A percentile compares a stretch with the other conserved stretches of the same genome.
Evolutionary conservation across 2,113 vertebrate genomes (phyloP).

Genomic region (Sphyrna mokarran): DNA sequence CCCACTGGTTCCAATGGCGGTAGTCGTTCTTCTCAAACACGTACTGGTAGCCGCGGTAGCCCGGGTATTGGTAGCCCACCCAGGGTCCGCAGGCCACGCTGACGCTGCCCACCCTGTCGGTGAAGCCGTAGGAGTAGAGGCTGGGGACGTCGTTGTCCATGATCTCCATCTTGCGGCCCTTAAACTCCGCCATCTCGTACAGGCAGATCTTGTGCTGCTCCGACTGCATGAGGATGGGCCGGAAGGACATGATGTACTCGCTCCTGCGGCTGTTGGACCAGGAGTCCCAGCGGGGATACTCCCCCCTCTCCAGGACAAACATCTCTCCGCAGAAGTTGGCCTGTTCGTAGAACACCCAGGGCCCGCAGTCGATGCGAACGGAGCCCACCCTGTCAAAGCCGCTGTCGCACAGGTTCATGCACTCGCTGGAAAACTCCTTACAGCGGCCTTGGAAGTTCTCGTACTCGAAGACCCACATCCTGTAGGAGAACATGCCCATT

Average conservation of each 20-base stretch:
- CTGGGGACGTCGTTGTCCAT: slow-evolving; percentile 61
- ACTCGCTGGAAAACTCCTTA: slow-evolving; percentile 58
- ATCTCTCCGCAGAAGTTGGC: slow-evolving; percentile 72
- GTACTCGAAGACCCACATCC: slow-evolving; percentile 60
- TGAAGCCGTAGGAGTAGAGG: slow-evolving; percentile 61
- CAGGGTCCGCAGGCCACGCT: slow-evolving; percentile 64
- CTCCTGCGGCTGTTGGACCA: slow-evolving; percentile 72
- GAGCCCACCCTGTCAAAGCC: slow-evolving; percentile 63
- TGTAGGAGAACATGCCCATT: slow-evolving; percentile 30
- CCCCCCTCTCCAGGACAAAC: slow-evolving; percentile 73
- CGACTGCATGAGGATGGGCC: slow-evolving; percentile 67
- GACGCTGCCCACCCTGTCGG: slow-evolving; percentile 61
- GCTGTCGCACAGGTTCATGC: slow-evolving; percentile 58
- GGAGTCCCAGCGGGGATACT: slow-evolving; percentile 71
- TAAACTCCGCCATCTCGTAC: slow-evolving; percentile 68
- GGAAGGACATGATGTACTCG: slow-evolving; percentile 71
- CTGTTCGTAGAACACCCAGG: slow-evolving; percentile 68
- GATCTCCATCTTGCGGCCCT: slow-evolving; percentile 77
- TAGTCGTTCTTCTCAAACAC: slow-evolving; percentile 71
- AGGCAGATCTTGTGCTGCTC: slow-evolving; percentile 76
- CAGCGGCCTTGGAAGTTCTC: slow-evolving; percentile 67
- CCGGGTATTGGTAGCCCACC: slow-evolving; percentile 65
- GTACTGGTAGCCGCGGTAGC: slow-evolving; percentile 72
- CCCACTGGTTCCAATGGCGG: slow-evolving; percentile 70
- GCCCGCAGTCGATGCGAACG: slow-evolving; percentile 57